Conservation (phyloP, 2,113 vertebrate genomes). For the Myanophis thanlyinensis region DNA sequence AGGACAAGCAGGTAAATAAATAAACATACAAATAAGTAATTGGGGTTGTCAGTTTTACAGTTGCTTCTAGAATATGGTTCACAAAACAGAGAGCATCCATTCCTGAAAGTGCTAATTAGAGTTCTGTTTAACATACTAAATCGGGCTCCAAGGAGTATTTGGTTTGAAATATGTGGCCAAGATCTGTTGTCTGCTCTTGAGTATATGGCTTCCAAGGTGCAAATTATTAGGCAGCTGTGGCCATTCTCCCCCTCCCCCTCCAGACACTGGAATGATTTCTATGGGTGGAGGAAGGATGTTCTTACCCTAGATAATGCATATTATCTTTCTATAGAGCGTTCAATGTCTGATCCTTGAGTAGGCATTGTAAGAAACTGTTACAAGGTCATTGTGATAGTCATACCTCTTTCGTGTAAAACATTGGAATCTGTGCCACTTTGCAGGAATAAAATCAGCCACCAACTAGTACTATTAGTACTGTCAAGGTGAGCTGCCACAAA, state of each 20-base stretch:
- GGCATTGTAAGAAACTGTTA: not conserved
- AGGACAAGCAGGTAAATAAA: not conserved
- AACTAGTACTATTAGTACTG: not conserved
- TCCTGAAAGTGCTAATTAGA: not conserved
- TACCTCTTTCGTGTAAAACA: not conserved
- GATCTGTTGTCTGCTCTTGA: not conserved
- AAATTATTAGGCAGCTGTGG: not conserved
- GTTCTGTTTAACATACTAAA: not conserved
- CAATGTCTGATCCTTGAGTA: not conserved
- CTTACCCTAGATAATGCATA: not conserved
- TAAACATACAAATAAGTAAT: not conserved
- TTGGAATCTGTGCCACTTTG: not conserved
- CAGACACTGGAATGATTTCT: not conserved
- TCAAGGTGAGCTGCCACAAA: not conserved
- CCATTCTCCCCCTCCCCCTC: not conserved
- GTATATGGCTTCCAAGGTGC: not conserved
- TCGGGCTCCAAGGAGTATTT: not conserved
- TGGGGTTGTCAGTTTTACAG: not conserved
- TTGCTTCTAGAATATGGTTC: not conserved
- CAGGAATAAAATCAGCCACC: not conserved
- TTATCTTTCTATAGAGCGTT: not conserved
- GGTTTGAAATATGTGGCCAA: not conserved
- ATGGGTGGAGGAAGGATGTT: not conserved
- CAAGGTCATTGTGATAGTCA: not conserved
- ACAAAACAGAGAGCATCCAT: not conserved